Base-by-base conservation (phyloP, 2,888 invertebrate species). In the Isoperla grammatica region DNA sequence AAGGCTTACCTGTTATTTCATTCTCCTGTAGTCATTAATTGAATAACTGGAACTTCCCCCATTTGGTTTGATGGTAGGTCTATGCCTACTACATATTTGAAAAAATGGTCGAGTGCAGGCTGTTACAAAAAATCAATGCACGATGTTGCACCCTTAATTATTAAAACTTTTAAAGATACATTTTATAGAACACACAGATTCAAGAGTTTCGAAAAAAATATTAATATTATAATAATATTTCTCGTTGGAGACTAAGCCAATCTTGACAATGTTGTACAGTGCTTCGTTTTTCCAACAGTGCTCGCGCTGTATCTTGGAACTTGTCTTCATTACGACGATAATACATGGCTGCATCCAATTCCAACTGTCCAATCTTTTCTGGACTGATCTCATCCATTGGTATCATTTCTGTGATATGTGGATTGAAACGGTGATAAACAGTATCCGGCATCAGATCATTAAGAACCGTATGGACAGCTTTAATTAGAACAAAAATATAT, bases 391-490 rank as follows among this genome's bases (percentile, higher is more conserved):
- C 94, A 68, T 89, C 88, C 81, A 95, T 85, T 12, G 82, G 80
- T 59, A 90, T 79, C 72, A 87, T 84, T 71, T 88, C 86, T 59
- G 88, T 86, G 59, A 95, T 76, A 67, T 92, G 91, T 0, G 95
- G 95, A 76, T 95, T 95, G 74, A 95, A 87, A 4, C 95, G 82
- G 74, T 81, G 94, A 74, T 95, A 94, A 37, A 81, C 79, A 42
- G 84, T 79, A 0, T 82, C 79, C 0, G 88, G 87, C 1, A 92
- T 75, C 55, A 90, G 75, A 73, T 92, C 91, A 70, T 84, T 85
- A 65, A 91, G 70, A 68, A 87, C 82, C 53, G 82, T 81, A 71
- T 91, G 90, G 4, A 91, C 88, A 66, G 84, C 91, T 90, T 75
- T 1, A 46, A 40, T n/a, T n/a, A 8, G 29, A 29, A 29, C 5